Evolutionary conservation across 2,888 invertebrate species (phyloP).

Genomic region (Baronia brevicornis): DNA sequence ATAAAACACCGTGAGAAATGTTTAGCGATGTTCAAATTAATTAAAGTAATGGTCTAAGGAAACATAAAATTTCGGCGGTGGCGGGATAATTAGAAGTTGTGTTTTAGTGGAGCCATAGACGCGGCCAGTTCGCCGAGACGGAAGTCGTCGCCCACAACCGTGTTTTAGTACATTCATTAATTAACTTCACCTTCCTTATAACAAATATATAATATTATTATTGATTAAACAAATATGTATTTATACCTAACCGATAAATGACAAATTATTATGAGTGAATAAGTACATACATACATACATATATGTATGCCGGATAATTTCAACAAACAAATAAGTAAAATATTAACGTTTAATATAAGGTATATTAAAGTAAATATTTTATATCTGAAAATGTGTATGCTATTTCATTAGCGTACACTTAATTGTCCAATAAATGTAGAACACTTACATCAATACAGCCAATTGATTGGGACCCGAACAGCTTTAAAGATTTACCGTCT

Average conservation of each 20-base stretch:
- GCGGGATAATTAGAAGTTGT: slow-evolving; percentile 62
- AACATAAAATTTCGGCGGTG: slow-evolving; percentile 61
- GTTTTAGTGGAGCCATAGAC: slow-evolving; percentile 44
- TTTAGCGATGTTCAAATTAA: slow-evolving; percentile 56
- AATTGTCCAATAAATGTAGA: slow-evolving; percentile 45
- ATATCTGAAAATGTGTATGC: neutral
- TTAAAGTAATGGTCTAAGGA: slow-evolving; percentile 66
- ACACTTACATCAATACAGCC: slow-evolving; percentile 53
- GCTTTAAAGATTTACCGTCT: slow-evolving; percentile 56
- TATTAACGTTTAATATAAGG: neutral
- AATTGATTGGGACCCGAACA: slow-evolving; percentile 49
- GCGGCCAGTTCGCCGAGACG: slow-evolving; percentile 36
- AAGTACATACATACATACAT: too few relatives aligned
- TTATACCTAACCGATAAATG: neutral
- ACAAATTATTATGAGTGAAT: neutral
- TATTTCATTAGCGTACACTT: slow-evolving; percentile 4
- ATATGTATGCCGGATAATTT: neutral
- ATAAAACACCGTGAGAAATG: slow-evolving; percentile 53
- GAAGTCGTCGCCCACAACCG: slow-evolving; percentile 32
- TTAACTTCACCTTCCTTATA: slow-evolving; percentile 18
- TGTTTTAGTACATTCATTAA: slow-evolving; percentile 22
- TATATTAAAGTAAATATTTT: neutral
- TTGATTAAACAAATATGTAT: slow-evolving; percentile 14
- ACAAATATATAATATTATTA: slow-evolving; percentile 14
- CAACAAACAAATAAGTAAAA: slow-evolving; percentile 4